Base-by-base conservation (phyloP, 1,140 invertebrate species). In the Macrobrachium rosenbergii region DNA sequence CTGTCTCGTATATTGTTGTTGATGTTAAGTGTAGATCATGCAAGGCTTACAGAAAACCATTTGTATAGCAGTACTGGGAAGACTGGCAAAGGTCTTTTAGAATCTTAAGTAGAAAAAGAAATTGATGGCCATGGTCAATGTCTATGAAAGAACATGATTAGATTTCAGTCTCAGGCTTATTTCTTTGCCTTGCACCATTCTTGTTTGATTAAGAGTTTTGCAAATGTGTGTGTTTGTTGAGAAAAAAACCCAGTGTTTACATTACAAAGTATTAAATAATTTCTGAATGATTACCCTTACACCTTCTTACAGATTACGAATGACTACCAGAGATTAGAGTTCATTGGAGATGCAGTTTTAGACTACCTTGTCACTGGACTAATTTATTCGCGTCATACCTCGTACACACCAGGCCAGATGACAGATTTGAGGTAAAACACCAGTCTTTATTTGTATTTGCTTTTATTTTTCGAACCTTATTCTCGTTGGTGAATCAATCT, bases 321-420 rank as follows among this genome's bases (percentile, higher is more conserved):
- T 85, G 94, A 93, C 89, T 94, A 94, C 91, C 94, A 92, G 83
- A 90, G 94, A 77, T 89, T 94, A 52, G 94, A 95, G 90, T 95
- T 94, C 90, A 91, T 95, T 12, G 94, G 94, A 17, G 94, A 94
- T 92, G 94, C 94, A 43, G 92, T 94, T 72, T 90, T 94, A 62
- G 94, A 94, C 90, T 95, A 94, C 90, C 91, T 94, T 14, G 93
- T 94, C 19, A 95, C 94, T 2, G 90, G 93, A 21, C 93, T 93
- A 88, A 89, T 94, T 10, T 95, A 92, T 90, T 92, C 94, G 90
- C 92, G 93, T 21, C 43, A 85, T 59, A 67, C 83, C 6, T 82
- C 91, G 89, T 92, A 91, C 90, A 92, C 89, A 45, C 93, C 92
- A 37, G 94, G 94, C 19, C 92, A 94, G 43, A 90, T 95, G 45